These are phyloP conservation scores for Palythoa grandis DNA, from an alignment of 92 coral and sea anemone species.

Conservation along the genomic window DNA sequence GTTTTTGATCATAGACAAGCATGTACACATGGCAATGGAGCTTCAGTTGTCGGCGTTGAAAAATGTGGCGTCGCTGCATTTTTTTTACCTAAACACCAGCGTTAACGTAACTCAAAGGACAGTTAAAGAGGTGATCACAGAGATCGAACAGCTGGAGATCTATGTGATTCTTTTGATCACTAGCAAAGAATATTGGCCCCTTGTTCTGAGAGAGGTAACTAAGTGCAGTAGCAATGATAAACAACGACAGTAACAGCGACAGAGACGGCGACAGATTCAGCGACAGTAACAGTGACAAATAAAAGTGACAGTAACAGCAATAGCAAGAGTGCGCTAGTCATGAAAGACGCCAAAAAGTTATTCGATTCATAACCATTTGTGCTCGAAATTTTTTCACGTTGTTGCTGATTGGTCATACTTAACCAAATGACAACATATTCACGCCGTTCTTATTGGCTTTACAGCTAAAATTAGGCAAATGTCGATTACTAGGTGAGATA, in stretches of 20 bases:
- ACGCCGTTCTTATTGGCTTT: too few species aligned
- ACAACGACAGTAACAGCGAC: background rate
- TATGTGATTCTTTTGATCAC: background rate
- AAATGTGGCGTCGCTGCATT: background rate
- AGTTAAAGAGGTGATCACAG: background rate
- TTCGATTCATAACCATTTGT: too few species aligned
- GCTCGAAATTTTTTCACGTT: too few species aligned
- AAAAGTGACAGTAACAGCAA: too few species aligned
- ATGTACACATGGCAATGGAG: conserved; percentile 2
- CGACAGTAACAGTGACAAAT: too few species aligned
- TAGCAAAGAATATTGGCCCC: background rate
- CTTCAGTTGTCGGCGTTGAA: background rate
- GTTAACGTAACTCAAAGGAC: background rate
- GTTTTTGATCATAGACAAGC: background rate
- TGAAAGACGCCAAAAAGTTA: too few species aligned
- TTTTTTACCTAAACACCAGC: background rate
- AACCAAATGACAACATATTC: too few species aligned
- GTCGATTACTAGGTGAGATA: too few species aligned
- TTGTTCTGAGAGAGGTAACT: background rate
- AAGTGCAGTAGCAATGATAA: background rate
- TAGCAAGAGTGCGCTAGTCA: too few species aligned
- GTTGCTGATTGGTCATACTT: too few species aligned
- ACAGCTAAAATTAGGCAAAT: too few species aligned
- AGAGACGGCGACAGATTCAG: too few species aligned
- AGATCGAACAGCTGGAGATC: background rate